A percentile compares a stretch with the other conserved stretches of the same genome.
These are phyloP conservation scores for Drepana falcataria DNA, from an alignment of 2,888 invertebrate species.

Conservation along the genomic window DNA sequence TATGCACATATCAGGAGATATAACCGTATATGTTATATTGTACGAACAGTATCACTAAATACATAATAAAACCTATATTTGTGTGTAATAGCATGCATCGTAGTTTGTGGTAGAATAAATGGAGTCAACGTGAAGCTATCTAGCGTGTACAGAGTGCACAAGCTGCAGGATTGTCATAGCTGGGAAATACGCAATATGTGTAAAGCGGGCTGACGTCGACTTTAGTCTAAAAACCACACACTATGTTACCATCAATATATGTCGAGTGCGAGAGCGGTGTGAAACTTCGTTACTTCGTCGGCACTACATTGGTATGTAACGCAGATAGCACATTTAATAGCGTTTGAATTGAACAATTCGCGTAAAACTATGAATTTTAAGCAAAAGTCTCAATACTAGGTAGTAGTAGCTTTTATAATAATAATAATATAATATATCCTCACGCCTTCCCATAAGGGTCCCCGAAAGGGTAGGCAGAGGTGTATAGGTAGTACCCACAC, in stretches of 20 bases:
- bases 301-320: conserved; percentile 14
- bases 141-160: not conserved
- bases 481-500: too few relatives aligned
- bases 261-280: conserved; percentile 3
- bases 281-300: conserved; percentile 39
- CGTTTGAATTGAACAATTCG: conserved; percentile 32
- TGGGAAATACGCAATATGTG: not conserved
- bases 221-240: conserved; percentile 4
- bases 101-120: too few relatives aligned
- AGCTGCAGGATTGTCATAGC: conserved; percentile 1
- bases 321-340: conserved; percentile 37
- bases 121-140: too few relatives aligned
- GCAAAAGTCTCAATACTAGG: conserved; percentile 20
- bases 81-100: too few relatives aligned
- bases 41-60: too few relatives aligned
- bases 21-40: too few relatives aligned
- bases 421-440: too few relatives aligned
- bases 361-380: conserved; percentile 30
- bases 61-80: too few relatives aligned
- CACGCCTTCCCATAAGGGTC: too few relatives aligned
- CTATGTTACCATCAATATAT: conserved; percentile 2
- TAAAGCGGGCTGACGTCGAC: not conserved
- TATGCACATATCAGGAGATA: too few relatives aligned
- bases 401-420: too few relatives aligned
- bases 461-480: too few relatives aligned